These are phyloP conservation scores for Erythrolamprus reginae DNA, from an alignment of 2,113 vertebrate species.

Conservation along the genomic window DNA sequence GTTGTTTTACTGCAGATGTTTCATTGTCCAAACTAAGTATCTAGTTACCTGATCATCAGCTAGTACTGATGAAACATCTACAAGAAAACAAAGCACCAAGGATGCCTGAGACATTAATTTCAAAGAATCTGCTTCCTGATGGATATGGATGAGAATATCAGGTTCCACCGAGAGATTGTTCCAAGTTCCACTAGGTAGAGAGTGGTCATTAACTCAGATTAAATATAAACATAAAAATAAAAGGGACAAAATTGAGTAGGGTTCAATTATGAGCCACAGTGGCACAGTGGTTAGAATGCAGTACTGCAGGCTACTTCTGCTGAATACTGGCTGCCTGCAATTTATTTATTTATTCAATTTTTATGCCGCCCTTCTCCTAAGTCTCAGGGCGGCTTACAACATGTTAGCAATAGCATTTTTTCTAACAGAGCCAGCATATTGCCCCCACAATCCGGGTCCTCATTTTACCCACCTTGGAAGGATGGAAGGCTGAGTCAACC, in stretches of 20 bases:
- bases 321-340: too few species aligned
- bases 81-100: not conserved
- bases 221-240: not conserved
- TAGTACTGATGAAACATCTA: not conserved
- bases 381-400: too few species aligned
- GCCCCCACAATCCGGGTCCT: too few species aligned
- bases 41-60: not conserved
- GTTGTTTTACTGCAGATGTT: not conserved
- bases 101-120: not conserved
- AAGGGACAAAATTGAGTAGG: not conserved
- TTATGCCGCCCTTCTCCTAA: too few species aligned
- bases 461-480: too few species aligned
- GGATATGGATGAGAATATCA: not conserved
- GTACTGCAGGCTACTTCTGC: too few species aligned
- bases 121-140: not conserved
- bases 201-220: not conserved
- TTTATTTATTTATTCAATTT: too few species aligned
- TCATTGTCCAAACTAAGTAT: not conserved
- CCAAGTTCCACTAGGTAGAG: not conserved
- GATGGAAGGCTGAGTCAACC: too few species aligned
- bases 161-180: not conserved
- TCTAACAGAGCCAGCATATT: too few species aligned
- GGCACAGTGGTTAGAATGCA: too few species aligned
- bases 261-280: not conserved
- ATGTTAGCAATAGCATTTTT: too few species aligned